phyloP scores from a whole-genome alignment of 2,113 vertebrate species.

The Megaceryle maxima region DNA sequence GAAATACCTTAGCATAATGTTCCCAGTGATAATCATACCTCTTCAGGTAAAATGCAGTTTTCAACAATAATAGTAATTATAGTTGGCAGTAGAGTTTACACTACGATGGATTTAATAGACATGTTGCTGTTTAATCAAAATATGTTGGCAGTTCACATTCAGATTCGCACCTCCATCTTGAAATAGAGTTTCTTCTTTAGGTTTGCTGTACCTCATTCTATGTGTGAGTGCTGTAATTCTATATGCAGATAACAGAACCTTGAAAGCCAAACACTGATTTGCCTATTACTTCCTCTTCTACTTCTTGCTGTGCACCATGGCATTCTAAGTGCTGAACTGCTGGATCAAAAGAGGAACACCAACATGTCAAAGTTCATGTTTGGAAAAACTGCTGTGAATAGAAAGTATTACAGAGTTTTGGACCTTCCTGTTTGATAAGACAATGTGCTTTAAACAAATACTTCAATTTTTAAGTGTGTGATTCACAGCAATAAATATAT shows the following conservation, averaged over 20 bases:
- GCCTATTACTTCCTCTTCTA: background rate
- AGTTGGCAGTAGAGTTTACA: background rate
- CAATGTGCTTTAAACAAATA: background rate
- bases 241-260: background rate
- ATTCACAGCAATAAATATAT: conserved; percentile 8
- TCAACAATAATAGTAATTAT: background rate
- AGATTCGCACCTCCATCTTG: background rate
- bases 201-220: background rate
- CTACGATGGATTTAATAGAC: background rate
- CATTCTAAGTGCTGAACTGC: conserved; percentile 67
- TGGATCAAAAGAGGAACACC: background rate
- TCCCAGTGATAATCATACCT: background rate
- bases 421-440: conserved; percentile 13
- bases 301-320: conserved; percentile 82
- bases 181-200: background rate
- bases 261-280: background rate
- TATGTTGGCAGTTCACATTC: background rate
- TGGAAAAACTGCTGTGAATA: conserved; percentile 30
- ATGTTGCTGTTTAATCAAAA: background rate
- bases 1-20: background rate
- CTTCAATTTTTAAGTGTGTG: background rate
- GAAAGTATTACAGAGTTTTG: background rate
- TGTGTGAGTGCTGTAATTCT: background rate
- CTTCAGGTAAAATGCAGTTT: background rate
- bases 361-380: conserved; percentile 39